Evolutionary conservation across 2,113 vertebrate species (phyloP).

Genomic region (Nycticebus coucang): DNA sequence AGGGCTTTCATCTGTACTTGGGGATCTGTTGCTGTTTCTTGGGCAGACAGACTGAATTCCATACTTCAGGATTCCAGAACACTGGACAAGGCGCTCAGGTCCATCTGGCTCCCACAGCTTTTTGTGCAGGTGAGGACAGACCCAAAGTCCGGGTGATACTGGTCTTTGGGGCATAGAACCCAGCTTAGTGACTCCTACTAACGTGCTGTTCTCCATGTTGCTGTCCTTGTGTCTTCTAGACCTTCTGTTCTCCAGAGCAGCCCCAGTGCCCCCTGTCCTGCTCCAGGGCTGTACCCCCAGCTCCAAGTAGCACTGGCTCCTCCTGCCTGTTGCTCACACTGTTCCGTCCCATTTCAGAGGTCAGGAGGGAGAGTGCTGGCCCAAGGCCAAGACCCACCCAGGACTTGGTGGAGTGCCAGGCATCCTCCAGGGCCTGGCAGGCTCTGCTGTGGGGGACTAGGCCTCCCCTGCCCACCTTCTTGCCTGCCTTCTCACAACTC

Average conservation of each 20-base stretch:
- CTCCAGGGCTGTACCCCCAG: no score
- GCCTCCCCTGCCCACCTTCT: not conserved
- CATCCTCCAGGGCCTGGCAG: not conserved
- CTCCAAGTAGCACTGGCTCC: not conserved
- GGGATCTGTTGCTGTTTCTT: not conserved
- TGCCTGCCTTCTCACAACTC: constrained; percentile 17
- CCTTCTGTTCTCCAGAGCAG: not conserved
- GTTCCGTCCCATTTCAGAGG: not conserved
- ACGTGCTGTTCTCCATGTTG: accelerated
- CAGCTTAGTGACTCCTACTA: not conserved
- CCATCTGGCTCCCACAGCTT: accelerated
- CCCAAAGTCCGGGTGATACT: accelerated
- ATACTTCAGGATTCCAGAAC: not conserved
- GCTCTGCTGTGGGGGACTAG: not conserved
- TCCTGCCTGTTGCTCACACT: not conserved
- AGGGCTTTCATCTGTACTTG: not conserved
- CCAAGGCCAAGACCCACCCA: not conserved
- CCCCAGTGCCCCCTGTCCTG: no score
- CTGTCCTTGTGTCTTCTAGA: not conserved
- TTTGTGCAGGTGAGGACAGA: not conserved
- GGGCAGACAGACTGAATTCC: not conserved
- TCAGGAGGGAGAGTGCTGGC: not conserved
- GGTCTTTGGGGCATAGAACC: not conserved
- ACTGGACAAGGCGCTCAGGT: not conserved
- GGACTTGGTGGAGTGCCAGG: not conserved